A percentile compares a stretch with the other conserved stretches of the same genome.
phyloP scores from a whole-genome alignment of 2,888 invertebrate genomes.

The Cataglyphis albicans region DNA sequence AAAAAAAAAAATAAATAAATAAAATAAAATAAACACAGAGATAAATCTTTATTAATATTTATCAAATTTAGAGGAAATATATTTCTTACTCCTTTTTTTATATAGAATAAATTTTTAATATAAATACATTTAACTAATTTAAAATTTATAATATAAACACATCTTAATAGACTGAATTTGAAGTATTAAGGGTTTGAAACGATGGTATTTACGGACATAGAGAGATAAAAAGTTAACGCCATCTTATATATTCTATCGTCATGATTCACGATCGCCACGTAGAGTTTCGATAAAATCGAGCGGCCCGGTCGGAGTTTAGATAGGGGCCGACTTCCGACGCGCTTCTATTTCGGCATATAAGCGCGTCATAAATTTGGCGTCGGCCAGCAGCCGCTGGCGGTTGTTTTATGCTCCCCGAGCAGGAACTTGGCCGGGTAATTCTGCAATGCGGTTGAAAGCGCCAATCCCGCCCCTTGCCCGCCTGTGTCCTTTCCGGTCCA shows the following conservation, averaged over 20 bases:
- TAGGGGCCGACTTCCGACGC: constrained; percentile 61
- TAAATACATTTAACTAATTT: neutral
- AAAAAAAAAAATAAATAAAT: neutral
- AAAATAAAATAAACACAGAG: neutral
- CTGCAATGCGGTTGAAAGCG: constrained; percentile 84
- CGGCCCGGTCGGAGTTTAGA: constrained; percentile 12
- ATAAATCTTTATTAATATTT: neutral
- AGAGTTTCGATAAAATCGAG: constrained; percentile 39
- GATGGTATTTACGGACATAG: neutral
- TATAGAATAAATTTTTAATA: neutral
- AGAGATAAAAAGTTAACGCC: constrained; percentile 1
- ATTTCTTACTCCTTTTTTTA: neutral
- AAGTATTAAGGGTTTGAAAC: neutral
- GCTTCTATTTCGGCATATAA: constrained; percentile 82
- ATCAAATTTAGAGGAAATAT: neutral
- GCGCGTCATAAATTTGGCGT: constrained; percentile 82
- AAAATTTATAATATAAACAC: neutral
- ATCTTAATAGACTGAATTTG: neutral
- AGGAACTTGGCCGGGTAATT: constrained; percentile 83
- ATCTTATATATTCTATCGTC: neutral
- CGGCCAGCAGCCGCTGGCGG: constrained; percentile 74
- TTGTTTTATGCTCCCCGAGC: constrained; percentile 83
- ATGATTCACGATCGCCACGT: constrained; percentile 12
- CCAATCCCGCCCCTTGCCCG: constrained; percentile 63
- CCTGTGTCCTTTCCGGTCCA: constrained; percentile 31